Conservation (phyloP, 2,888 invertebrate species). For the Steinernema carpocapsae region DNA sequence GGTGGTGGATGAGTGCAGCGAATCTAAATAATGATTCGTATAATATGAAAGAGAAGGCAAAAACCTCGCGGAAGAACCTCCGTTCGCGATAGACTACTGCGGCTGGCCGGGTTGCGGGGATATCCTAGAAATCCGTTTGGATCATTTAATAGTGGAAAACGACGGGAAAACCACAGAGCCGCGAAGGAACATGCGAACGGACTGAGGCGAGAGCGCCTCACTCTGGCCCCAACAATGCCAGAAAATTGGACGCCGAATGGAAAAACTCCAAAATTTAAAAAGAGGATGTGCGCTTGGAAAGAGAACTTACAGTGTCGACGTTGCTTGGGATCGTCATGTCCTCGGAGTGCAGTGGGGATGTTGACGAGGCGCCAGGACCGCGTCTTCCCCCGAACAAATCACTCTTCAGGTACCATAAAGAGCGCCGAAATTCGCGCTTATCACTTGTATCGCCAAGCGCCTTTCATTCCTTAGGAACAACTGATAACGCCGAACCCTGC, state of each 20-base stretch:
- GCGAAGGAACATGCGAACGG: not conserved
- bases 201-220: not conserved
- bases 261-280: not conserved
- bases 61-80: constrained; percentile 26
- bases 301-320: constrained; percentile 1
- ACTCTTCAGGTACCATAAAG: constrained; percentile 27
- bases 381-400: constrained; percentile 2
- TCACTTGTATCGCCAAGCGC: constrained; percentile 28
- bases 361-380: not conserved
- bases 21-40: not conserved
- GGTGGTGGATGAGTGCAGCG: constrained; percentile 4
- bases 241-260: constrained; percentile 22
- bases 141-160: not conserved
- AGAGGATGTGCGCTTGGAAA: not conserved
- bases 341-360: no score
- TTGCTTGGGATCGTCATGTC: not conserved
- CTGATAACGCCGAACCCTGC: constrained; percentile 11
- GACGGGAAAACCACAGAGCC: not conserved
- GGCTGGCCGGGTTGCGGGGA: not conserved
- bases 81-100: constrained; percentile 30
- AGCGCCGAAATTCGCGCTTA: constrained; percentile 34
- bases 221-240: not conserved
- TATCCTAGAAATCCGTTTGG: not conserved
- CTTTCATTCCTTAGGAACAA: constrained; percentile 34
- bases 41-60: not conserved